These are phyloP conservation scores for Lasioglossum albipes DNA, from an alignment of 1,140 invertebrate genomes.

Conservation along the genomic window DNA sequence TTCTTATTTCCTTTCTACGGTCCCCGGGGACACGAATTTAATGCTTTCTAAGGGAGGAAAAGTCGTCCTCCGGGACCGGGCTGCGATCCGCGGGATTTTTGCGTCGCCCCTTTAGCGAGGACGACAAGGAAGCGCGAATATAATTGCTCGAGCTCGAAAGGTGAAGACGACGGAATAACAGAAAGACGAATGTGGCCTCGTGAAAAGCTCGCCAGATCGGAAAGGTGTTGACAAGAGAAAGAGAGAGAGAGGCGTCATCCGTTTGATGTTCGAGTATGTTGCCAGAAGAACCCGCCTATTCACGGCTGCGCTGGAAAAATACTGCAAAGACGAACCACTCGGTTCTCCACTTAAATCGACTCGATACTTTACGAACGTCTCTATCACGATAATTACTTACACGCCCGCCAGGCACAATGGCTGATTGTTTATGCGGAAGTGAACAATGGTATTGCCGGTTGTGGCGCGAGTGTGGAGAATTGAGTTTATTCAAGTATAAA, in stretches of 20 bases:
- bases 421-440: too few species aligned
- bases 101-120: background rate
- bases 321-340: constrained; percentile 26
- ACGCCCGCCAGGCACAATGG: background rate
- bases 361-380: constrained; percentile 10
- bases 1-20: background rate
- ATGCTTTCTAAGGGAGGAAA: constrained; percentile 24
- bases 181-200: constrained; percentile 5
- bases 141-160: constrained; percentile 48
- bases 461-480: too few species aligned
- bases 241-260: background rate
- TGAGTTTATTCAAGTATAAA: too few species aligned
- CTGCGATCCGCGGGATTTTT: constrained; percentile 12
- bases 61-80: background rate
- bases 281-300: constrained; percentile 30
- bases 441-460: too few species aligned
- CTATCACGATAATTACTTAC: constrained; percentile 40
- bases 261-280: constrained; percentile 50
- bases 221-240: background rate
- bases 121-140: constrained; percentile 26
- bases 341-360: constrained; percentile 24
- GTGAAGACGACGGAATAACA: constrained; percentile 43
- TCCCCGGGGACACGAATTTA: constrained; percentile 5
- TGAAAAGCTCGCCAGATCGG: constrained; percentile 14
- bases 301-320: constrained; percentile 35